Evolutionary conservation across 2,888 invertebrate species (phyloP), one percentile per base, ranked within the genome.

Genomic region (Poecilus cupreus): DNA sequence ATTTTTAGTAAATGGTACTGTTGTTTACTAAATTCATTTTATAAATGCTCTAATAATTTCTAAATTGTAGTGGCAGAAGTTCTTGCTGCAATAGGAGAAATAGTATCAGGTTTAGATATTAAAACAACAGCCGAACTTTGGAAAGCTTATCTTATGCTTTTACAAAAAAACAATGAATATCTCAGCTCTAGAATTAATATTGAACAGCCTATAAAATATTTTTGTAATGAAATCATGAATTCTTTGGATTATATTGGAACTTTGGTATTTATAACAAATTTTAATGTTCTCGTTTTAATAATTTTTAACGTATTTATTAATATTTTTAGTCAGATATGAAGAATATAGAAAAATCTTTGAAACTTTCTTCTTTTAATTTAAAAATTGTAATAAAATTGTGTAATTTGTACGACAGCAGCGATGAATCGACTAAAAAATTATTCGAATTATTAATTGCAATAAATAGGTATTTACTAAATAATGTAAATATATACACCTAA

Each of bases 121-220:
- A 81, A 81, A 75, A 81, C 81, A 22, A 32, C 81, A 3, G 81
- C 81, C 16, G 81, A 81, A 60, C 37, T 81, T 26, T 81, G 81
- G 81, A 81, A 81, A 72, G 80, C 57, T 13, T 80, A 72, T 24
- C 26, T 80, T 16, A 16, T 72, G 37, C 32, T 80, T 32, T 54
- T 32, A n/a, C 80, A 80, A 72, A 72, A 70, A 10, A 22, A 80
- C 54, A 80, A 57, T 54, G 70, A 72, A 5, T 13, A 20, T 57
- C 37, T 80, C 22, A 80, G 72, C 13, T 13, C 13, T 11, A 72
- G 39, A 72, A n/a, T 72, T 16, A 57, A 80, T 57, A 72, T 80
- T 57, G 80, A 54, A 10, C 5, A 13, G 5, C 26, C 72, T 39
- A 18, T 80, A 3, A 70, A 80, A 16, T 80, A 54, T 72, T 37